Evolutionary conservation across 2,888 invertebrate genomes (phyloP).

Genomic region (Acleris cristana): DNA sequence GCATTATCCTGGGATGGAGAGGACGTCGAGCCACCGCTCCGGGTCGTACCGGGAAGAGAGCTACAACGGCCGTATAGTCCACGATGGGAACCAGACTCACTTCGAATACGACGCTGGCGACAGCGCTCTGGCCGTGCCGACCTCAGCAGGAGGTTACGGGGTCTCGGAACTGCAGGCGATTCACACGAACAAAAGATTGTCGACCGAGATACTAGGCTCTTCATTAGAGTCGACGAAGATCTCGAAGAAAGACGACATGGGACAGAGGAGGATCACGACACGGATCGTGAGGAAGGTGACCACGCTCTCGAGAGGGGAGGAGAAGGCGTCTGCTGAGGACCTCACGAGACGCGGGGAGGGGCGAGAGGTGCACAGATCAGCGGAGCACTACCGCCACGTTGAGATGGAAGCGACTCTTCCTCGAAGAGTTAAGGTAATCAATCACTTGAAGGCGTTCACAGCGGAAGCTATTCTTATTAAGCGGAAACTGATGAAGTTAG

Average conservation of each 20-base stretch:
- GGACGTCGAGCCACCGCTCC: conserved; percentile 68
- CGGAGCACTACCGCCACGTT: conserved; percentile 84
- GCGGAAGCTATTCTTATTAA: conserved; percentile 24
- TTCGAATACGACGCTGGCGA: conserved; percentile 77
- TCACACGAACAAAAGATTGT: conserved; percentile 91
- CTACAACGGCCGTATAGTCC: conserved; percentile 76
- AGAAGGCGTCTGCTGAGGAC: conserved; percentile 89
- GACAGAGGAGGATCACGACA: conserved; percentile 92
- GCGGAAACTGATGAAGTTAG: conserved; percentile 22
- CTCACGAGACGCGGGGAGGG: conserved; percentile 81
- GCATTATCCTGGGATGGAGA: conserved; percentile 76
- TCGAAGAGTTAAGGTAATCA: conserved; percentile 90
- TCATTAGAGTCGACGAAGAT: conserved; percentile 93
- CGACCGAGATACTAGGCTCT: conserved; percentile 93
- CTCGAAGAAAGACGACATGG: conserved; percentile 90
- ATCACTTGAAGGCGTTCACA: conserved; percentile 27
- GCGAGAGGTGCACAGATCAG: conserved; percentile 82
- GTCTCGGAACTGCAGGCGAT: conserved; percentile 88
- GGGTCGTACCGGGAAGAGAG: conserved; percentile 74
- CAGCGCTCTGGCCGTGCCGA: conserved; percentile 72
- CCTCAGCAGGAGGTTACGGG: conserved; percentile 72
- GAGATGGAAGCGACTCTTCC: conserved; percentile 85
- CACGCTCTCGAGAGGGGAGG: conserved; percentile 93
- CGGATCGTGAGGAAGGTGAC: conserved; percentile 95
- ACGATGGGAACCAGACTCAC: conserved; percentile 79